Evolutionary conservation across 1,140 invertebrate species (phyloP), one percentile per base, ranked within the genome.

Genomic region (Drosophila paulistorum): DNA sequence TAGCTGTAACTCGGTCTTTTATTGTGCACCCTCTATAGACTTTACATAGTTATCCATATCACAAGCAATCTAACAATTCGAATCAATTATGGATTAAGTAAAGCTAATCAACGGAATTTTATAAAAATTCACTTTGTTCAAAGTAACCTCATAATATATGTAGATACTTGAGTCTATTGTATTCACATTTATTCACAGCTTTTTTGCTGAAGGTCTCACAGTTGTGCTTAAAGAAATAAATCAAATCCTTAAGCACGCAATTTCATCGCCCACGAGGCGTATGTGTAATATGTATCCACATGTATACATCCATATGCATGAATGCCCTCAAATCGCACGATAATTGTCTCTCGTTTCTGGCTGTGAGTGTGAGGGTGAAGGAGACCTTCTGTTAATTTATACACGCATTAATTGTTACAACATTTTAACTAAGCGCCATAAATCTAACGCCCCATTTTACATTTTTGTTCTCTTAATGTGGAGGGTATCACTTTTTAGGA

Each of bases 191-290:
- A 77, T 77, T 77, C 68, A 71, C 60, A 62, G 13, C 57, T 61
- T 26, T 42, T 33, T 41, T 58, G 14, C 17, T 37, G 35, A 10
- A 51, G 35, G 61, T 26, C 35, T 17, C 71, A 68, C 58, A 45
- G 57, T 68, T 61, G 11, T 10, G 51, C 65, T 72, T 63, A 59
- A 59, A 37, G 14, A 76, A 68, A 80, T 81, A 81, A 80, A 81
- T 81, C 77, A 81, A 74, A 67, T 68, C 63, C 68, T 70, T 81
- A 81, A 81, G 79, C 79, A 81, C 78, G 69, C 78, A 64, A 81
- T 68, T 69, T 81, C 79, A 79, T 72, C 79, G 78, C 73, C 76
- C 60, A 77, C 68, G 54, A 41, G 67, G 75, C 75, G 75, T 77
- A 78, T 78, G 76, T 72, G 76, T 68, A 66, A 77, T 77, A 45